A percentile compares a stretch with the other conserved stretches of the same genome.
Evolutionary conservation across 2,888 invertebrate species (phyloP).

Genomic region (Leucoptera coffeella): DNA sequence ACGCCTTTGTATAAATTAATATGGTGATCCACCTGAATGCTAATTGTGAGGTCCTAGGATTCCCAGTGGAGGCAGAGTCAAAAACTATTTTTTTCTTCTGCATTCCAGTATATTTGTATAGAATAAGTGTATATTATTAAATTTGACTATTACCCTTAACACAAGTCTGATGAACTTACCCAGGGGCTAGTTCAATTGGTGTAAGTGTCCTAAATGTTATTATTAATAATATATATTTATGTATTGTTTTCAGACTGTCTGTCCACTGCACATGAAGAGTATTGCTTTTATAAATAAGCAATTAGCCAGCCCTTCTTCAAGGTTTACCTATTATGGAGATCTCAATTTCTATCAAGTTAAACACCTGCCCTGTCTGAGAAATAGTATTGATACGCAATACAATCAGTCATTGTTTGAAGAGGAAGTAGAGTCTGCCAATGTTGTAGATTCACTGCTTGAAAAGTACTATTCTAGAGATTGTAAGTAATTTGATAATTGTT

Average conservation of each 20-base stretch:
- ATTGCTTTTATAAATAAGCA: conserved; percentile 36
- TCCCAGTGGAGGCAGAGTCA: no score
- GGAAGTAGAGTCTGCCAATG: conserved; percentile 23
- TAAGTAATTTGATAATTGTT: conserved; percentile 13
- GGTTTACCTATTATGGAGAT: conserved; percentile 33
- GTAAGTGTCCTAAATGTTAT: no score
- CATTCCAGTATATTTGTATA: no score
- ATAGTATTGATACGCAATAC: conserved; percentile 44
- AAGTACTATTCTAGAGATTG: conserved; percentile 56
- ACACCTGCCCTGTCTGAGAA: conserved; percentile 39
- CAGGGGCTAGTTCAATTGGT: no score
- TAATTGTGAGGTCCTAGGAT: no score
- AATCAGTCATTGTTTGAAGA: conserved; percentile 48
- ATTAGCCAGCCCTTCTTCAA: conserved; percentile 23
- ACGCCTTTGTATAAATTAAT: no score
- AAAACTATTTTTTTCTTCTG: no score
- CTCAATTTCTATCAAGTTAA: conserved; percentile 35
- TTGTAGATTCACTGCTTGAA: conserved; percentile 45
- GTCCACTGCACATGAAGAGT: conserved; percentile 52
- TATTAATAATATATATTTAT: neutral
- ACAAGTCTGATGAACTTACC: no score
- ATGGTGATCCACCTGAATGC: no score
- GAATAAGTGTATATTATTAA: no score
- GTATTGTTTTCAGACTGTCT: conserved; percentile 27
- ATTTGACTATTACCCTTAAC: no score